Base-by-base conservation (phyloP, 1,140 invertebrate genomes). In the Drosophila nannoptera region DNA sequence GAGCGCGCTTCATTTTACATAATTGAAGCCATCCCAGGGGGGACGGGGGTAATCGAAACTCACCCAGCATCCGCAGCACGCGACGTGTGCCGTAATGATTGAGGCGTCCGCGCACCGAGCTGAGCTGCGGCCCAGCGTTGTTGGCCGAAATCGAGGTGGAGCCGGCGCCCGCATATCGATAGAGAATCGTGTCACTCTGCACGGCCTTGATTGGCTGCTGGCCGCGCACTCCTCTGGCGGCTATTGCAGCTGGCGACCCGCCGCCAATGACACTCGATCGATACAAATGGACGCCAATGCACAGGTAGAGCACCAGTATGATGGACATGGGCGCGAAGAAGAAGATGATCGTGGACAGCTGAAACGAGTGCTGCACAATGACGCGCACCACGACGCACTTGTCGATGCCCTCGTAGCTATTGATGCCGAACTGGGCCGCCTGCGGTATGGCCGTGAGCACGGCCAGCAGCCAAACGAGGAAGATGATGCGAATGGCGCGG, bases 371-470 rank as follows among this genome's bases (percentile, higher is more conserved):
- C 42, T 92, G 89, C 4, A 91, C 87, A 2, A 91, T 87, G 3
- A 92, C 90, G 5, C 91, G 90, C 33, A 91, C 91, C 38, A 92
- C 89, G 2, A 91, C 91, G 69, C 93, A 94, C 22, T 90, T 91
- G 49, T 90, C 92, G 8, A 82, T 73, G 0, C 80, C 77, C 4
- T 73, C 78, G 22, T 90, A 90, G 42, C 90, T 90, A n/a, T 92
- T 90, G 22, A 95, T 91, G 1, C 94, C 94, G 64, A 95, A 95
- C 71, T 95, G 94, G 36, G 94, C 92, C 0, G 94, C 94, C 87
- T 94, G 93, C 0, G 97, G 97, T 43, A 97, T 90, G 3, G 97
- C 97, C 9, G 94, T 92, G 38, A 93, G 90, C 11, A 95, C 89
- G 2, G 94, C 94, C 54, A 94, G 73, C 4, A 94, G 59, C 94